Evolutionary conservation across 35 echinoderm and acorn worm genomes (phyloP), one percentile per base, ranked within the genome.

Genomic region (Heliocidaris erythrogramma): DNA sequence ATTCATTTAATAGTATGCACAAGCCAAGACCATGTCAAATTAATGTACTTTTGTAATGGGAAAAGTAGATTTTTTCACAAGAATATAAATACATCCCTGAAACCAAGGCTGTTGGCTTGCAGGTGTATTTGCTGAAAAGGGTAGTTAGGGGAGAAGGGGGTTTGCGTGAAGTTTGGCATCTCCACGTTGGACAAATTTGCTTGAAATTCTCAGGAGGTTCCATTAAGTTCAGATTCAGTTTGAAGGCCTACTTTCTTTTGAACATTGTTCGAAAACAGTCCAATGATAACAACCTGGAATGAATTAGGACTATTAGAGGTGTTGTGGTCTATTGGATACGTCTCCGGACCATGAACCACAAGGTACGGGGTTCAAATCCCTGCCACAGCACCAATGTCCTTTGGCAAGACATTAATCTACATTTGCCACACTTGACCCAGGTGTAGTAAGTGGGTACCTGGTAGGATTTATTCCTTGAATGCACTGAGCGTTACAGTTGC

Each of bases 51-150:
- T 29, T 0, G 12, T 11, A 13, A 9, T 89, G 87, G 47, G 29
- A 48, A 89, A 89, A 2, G 32, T 89, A 47, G 87, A 16, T 16
- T 29, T 48, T 7, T 78, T 78, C 0, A 78, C 21, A n/a, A 78
- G n/a, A 78, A 6, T 7, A 21, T 78, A n/a, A n/a, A 7, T n/a
- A 27, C 0, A 18, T 78, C 17, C 27, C 21, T 78, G 65, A 78
- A 78, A n/a, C 4, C 21, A 27, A 78, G 65, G 65, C 65, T 89
- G 29, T 0, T 17, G 32, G 24, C 29, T 89, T 32, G 87, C 87
- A 89, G 87, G 87, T 89, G 87, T 89, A 48, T 89, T 89, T 89
- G 87, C 87, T 13, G 16, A 89, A 32, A 89, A 7, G 31, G 87
- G 87, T 47, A 89, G 17, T 6, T 47, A 24, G 7, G 87, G 31